Percentiles rank a stretch among this genome's conserved stretches.
Conservation (phyloP, 2,888 invertebrate species). For the Galerucella pusilla region DNA sequence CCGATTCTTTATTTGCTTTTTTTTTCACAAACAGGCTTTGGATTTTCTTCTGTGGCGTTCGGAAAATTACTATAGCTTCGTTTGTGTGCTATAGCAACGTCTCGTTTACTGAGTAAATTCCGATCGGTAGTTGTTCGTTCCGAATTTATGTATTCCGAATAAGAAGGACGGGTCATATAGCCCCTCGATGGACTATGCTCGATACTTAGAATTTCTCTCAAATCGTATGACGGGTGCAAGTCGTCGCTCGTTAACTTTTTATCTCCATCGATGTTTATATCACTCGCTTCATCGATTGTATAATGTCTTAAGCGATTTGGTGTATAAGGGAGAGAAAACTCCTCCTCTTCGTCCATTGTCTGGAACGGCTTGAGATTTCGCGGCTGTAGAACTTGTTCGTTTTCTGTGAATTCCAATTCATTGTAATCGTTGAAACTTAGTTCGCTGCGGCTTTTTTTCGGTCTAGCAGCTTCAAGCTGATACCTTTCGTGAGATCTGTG, state of each 20-base stretch:
- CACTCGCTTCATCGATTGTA: not conserved
- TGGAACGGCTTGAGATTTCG: not conserved
- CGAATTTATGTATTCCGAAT: not conserved
- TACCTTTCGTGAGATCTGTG: slow-evolving; percentile 38
- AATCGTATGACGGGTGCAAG: not conserved
- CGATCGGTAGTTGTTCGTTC: too few species aligned
- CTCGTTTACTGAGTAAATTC: not conserved
- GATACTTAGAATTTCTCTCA: not conserved
- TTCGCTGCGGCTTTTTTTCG: slow-evolving; percentile 38
- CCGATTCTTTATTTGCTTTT: not conserved
- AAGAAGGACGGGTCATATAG: not conserved
- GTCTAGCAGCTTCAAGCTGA: slow-evolving; percentile 48
- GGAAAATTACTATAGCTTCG: not conserved
- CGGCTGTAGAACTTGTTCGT: not conserved
- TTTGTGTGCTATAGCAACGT: not conserved
- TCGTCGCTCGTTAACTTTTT: not conserved
- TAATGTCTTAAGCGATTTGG: not conserved
- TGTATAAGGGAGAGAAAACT: not conserved
- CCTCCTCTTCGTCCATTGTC: not conserved
- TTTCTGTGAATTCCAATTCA: not conserved
- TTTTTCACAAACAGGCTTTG: not conserved
- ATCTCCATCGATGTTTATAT: not conserved
- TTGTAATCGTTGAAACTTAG: not conserved
- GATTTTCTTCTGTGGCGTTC: not conserved
- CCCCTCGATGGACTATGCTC: not conserved